Conservation (phyloP, 2,113 vertebrate genomes). For the Cryptomyrus ogoouensis region DNA sequence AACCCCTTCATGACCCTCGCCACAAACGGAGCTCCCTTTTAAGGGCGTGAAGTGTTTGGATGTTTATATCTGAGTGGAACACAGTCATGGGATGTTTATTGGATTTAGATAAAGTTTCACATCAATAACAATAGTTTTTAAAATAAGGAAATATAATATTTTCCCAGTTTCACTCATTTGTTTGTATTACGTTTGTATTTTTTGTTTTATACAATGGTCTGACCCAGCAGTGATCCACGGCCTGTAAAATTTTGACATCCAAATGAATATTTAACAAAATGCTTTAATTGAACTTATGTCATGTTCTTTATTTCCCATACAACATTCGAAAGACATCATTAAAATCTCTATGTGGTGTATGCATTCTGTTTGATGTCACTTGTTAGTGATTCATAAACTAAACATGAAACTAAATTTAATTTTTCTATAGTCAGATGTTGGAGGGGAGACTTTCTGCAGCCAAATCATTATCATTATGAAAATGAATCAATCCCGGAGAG, state of each 20-base stretch:
- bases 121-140: not conserved
- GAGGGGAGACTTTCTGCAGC: not conserved
- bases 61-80: not conserved
- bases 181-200: not conserved
- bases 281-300: not conserved
- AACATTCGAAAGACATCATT: not conserved
- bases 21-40: not conserved
- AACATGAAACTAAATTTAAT: not conserved
- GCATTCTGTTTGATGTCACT: not conserved
- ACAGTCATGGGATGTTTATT: not conserved
- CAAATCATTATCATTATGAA: not conserved
- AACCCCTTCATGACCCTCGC: not conserved
- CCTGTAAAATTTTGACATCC: not conserved
- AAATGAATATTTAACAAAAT: conserved; percentile 1
- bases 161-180: not conserved
- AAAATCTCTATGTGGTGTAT: not conserved
- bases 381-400: not conserved
- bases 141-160: not conserved
- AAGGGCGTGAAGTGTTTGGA: not conserved
- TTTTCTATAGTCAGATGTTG: not conserved
- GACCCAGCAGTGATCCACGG: not conserved
- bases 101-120: not conserved
- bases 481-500: not conserved
- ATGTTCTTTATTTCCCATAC: not conserved
- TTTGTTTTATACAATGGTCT: not conserved